Evolutionary conservation across 2,797 vertebrate genomes (phyloP), one percentile per base, ranked within the genome.

Genomic region (Tapirus indicus): DNA sequence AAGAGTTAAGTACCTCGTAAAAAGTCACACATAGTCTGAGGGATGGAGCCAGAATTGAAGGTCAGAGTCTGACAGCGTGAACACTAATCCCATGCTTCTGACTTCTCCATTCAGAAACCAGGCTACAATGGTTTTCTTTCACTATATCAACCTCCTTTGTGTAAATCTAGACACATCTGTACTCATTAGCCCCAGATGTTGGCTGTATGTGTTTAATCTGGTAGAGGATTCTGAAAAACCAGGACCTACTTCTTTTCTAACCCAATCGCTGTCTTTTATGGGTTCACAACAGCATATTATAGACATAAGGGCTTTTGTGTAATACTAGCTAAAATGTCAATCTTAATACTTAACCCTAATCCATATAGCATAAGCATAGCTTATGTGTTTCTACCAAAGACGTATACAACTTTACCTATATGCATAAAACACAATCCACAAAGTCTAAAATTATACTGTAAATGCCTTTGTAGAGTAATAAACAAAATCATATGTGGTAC

Each of bases 331-430:
- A 91, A 66, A 52, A 69, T 64, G 66, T 79, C 14, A 49, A 1
- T 74, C 25, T 85, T 69, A 78, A 71, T 85, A 93, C 8, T 66
- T 89, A 93, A 86, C 5, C n/a, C 11, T 82, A 96, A 92, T 72
- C 17, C 35, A 77, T 38, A 60, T 18, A 27, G 1, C 23, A 41
- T 64, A 96, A 93, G 66, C 25, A 88, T 18, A 88, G 21, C 20
- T 79, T 60, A 44, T 91, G 4, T 94, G 9, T 72, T 83, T 96
- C 49, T 47, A 72, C 23, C 18, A 88, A 94, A 91, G 21, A 80
- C 14, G 8, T 52, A 47, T 69, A 68, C 17, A 32, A 14, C 27
- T 94, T 96, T 88, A 77, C 9, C 56, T 96, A 62, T 4, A 52
- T 9, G 29, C 78, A 72, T 38, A 95, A 95, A 94, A 60, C 80